Evolutionary conservation across 2,888 invertebrate species (phyloP).

Genomic region (Drosophila tripunctata): DNA sequence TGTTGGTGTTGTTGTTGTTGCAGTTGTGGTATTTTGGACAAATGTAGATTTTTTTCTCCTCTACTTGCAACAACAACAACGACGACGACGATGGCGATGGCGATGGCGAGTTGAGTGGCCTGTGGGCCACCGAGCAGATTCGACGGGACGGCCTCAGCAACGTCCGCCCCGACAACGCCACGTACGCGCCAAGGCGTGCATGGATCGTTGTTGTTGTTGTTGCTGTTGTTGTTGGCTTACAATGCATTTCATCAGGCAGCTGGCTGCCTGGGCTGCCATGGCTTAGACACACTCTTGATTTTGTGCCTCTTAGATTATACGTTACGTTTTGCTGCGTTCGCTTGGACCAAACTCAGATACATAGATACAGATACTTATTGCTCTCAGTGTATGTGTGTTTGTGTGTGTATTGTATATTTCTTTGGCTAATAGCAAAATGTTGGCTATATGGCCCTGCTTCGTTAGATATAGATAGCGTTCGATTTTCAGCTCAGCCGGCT

Average conservation of each 20-base stretch:
- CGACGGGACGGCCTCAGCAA: slow-evolving; percentile 54
- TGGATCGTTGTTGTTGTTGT: slow-evolving; percentile 35
- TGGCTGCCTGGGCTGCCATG: slow-evolving; percentile 59
- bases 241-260: slow-evolving; percentile 73
- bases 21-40: slow-evolving; percentile 74
- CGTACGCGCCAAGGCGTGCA: slow-evolving; percentile 74
- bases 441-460: slow-evolving; percentile 77
- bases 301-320: slow-evolving; percentile 74
- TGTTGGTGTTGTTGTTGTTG: slow-evolving; percentile 31
- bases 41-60: slow-evolving; percentile 68
- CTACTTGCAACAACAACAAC: slow-evolving; percentile 29
- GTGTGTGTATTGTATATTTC: slow-evolving; percentile 64
- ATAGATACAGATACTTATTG: slow-evolving; percentile 59
- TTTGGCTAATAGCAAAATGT: slow-evolving; percentile 80
- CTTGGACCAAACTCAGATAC: slow-evolving; percentile 59
- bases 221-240: slow-evolving; percentile 50
- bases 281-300: slow-evolving; percentile 75
- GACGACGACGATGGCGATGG: slow-evolving; percentile 26
- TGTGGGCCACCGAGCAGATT: slow-evolving; percentile 63
- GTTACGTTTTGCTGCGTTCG: slow-evolving; percentile 75
- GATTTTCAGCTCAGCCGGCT: slow-evolving; percentile 72
- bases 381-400: slow-evolving; percentile 16
- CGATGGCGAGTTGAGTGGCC: slow-evolving; percentile 69
- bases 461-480: slow-evolving; percentile 78
- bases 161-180: slow-evolving; percentile 72